phyloP scores from a whole-genome alignment of 2,113 vertebrate species.

The Bothrops jararaca region DNA sequence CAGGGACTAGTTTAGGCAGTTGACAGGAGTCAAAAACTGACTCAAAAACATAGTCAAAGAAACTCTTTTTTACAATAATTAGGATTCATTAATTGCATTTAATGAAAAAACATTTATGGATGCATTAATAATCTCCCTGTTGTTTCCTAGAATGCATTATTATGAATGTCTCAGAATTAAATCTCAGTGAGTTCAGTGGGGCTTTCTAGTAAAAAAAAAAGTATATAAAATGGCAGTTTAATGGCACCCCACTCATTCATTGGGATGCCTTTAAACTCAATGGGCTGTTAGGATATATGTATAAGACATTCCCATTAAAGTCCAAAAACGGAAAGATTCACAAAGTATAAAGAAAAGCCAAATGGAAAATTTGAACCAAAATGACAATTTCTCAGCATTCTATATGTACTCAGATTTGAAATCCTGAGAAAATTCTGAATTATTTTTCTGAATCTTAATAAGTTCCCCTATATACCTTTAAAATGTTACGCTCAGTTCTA shows the following conservation, averaged over 20 bases:
- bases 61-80: neutral
- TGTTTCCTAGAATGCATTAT: neutral
- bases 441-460: neutral
- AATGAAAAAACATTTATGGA: neutral
- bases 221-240: neutral
- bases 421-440: neutral
- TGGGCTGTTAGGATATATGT: neutral
- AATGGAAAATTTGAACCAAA: neutral
- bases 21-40: neutral
- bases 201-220: neutral
- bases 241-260: neutral
- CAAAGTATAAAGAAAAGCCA: neutral
- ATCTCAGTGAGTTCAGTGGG: neutral
- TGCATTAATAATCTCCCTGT: neutral
- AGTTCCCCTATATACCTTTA: neutral
- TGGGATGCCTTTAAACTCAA: neutral
- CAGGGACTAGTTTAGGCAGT: no score
- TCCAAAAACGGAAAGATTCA: neutral
- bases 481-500: neutral
- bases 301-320: neutral
- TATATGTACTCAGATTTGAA: neutral
- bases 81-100: neutral
- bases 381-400: neutral
- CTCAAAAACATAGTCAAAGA: neutral
- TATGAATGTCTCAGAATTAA: neutral